Percentiles rank a stretch among this genome's conserved stretches.
Conservation (phyloP, 1,140 invertebrate genomes). For the Pectinophora gossypiella region DNA sequence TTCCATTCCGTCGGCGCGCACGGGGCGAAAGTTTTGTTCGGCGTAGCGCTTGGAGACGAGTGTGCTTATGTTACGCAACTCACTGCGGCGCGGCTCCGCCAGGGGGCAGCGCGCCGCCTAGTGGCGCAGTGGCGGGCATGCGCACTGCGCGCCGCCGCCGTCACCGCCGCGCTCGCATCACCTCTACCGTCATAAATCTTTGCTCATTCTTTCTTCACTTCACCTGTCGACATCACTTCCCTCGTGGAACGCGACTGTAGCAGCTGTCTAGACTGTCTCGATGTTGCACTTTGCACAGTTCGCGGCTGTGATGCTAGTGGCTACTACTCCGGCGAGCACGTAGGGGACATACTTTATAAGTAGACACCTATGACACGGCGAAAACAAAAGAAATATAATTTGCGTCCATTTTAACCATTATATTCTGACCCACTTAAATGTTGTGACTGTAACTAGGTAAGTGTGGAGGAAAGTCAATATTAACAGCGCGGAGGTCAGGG, state of each 20-base stretch:
- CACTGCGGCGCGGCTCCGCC: conserved; percentile 61
- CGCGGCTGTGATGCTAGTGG: too few relatives aligned
- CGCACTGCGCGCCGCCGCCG: conserved; percentile 31
- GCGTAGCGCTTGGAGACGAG: conserved; percentile 52
- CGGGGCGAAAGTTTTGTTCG: conserved; percentile 30
- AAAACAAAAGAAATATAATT: not conserved
- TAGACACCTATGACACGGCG: too few relatives aligned
- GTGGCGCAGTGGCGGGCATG: conserved; percentile 71
- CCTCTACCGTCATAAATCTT: conserved; percentile 27
- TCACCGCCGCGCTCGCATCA: conserved; percentile 1
- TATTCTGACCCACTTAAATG: conserved; percentile 8
- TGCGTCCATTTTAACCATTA: not conserved
- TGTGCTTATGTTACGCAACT: conserved; percentile 71
- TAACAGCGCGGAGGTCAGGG: conserved; percentile 52
- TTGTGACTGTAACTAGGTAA: conserved; percentile 3
- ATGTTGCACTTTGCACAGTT: too few relatives aligned
- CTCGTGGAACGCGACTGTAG: not conserved
- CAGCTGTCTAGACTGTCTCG: not conserved
- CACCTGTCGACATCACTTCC: conserved; percentile 12
- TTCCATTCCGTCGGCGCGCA: conserved; percentile 50
- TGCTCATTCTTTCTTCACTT: conserved; percentile 9
- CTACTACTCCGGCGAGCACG: too few relatives aligned
- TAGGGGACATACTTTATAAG: too few relatives aligned
- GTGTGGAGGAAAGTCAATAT: conserved; percentile 54
- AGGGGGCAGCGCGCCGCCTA: conserved; percentile 57